phyloP scores from a whole-genome alignment of 2,113 vertebrate species.

The Enhydra lutris region DNA sequence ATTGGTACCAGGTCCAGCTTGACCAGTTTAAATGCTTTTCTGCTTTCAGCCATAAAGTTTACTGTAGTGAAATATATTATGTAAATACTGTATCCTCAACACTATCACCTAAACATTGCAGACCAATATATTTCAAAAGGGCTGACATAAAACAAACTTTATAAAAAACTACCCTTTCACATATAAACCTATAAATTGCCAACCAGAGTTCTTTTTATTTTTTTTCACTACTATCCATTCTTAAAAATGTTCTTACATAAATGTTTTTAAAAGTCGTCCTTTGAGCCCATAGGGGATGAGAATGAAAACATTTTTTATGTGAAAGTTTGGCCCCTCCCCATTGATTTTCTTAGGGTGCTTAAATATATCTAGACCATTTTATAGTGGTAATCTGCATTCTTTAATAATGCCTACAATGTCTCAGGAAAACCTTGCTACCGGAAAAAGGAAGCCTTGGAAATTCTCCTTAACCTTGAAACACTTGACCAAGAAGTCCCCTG shows the following conservation, averaged over 20 bases:
- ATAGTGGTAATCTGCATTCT: background rate
- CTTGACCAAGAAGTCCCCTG: background rate
- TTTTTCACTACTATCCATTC: background rate
- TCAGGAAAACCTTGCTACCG: background rate
- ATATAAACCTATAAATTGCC: background rate
- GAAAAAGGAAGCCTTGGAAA: background rate
- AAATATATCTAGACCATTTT: background rate
- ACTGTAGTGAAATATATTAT: background rate
- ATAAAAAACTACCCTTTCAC: background rate
- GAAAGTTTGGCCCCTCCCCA: background rate
- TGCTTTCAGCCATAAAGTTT: background rate
- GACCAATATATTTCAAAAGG: background rate
- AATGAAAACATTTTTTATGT: background rate
- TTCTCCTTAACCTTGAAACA: background rate
- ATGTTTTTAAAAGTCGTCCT: background rate
- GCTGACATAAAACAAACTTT: background rate
- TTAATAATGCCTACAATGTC: background rate
- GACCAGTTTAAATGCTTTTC: background rate
- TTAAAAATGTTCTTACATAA: background rate
- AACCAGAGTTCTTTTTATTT: background rate
- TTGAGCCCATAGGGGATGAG: background rate
- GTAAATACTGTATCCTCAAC: background rate
- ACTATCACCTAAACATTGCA: background rate
- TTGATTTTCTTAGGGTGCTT: background rate
- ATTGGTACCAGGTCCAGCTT: background rate